Conservation (phyloP, 2,113 vertebrate species). For the Ariopsis seemanni region DNA sequence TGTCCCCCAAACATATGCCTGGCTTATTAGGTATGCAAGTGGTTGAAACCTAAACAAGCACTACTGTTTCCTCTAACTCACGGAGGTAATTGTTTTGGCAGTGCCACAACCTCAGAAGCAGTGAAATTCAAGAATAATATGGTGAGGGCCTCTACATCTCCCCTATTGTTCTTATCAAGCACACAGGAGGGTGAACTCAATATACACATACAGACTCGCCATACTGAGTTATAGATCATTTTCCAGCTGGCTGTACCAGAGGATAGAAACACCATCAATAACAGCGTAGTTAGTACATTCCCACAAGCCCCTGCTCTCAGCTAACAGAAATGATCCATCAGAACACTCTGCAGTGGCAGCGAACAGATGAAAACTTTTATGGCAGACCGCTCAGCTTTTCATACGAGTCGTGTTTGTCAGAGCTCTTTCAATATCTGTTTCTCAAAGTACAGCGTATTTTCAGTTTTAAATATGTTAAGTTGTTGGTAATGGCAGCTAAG, state of each 20-base stretch:
- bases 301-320: slow-evolving; percentile 16
- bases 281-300: slow-evolving; percentile 37
- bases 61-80: slow-evolving; percentile 26
- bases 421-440: slow-evolving; percentile 27
- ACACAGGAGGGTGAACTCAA: slow-evolving; percentile 14
- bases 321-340: slow-evolving; percentile 39
- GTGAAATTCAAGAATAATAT: slow-evolving; percentile 40
- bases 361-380: not conserved
- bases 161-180: slow-evolving; percentile 41
- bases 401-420: slow-evolving; percentile 14
- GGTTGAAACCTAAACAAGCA: slow-evolving; percentile 28
- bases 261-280: slow-evolving; percentile 44
- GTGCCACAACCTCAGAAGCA: slow-evolving; percentile 17
- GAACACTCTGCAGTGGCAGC: not conserved
- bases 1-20: slow-evolving; percentile 14
- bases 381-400: slow-evolving; percentile 5
- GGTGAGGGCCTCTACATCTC: not conserved
- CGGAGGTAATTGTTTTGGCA: slow-evolving; percentile 40
- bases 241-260: slow-evolving; percentile 38
- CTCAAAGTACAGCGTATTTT: not conserved
- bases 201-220: slow-evolving; percentile 25
- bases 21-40: slow-evolving; percentile 29
- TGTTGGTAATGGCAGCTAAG: not conserved
- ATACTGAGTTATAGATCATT: slow-evolving; percentile 43
- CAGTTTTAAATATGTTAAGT: not conserved